Evolutionary conservation across 2,888 invertebrate species (phyloP).

Genomic region (Tenthredo distinguenda): DNA sequence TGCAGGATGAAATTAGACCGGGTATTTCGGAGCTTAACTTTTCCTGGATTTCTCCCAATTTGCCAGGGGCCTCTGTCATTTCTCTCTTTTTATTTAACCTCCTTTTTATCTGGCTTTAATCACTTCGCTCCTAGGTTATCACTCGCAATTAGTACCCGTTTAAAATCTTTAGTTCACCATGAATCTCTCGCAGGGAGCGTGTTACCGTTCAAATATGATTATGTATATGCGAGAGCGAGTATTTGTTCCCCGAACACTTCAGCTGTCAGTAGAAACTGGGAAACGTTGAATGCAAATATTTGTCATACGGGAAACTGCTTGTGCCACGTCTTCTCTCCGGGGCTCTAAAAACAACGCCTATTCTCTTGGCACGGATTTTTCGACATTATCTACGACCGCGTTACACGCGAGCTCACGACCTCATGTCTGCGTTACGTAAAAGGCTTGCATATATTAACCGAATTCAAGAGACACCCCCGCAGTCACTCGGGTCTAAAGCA

Average conservation of each 20-base stretch:
- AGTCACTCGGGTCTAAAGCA: neutral
- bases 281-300: constrained; percentile 45
- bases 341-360: constrained; percentile 4
- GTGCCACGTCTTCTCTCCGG: neutral
- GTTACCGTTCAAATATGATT: neutral
- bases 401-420: neutral
- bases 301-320: constrained; percentile 22
- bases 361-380: constrained; percentile 48
- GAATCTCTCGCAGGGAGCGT: neutral
- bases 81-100: neutral
- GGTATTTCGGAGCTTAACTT: neutral
- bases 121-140: neutral
- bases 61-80: neutral
- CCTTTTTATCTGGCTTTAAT: neutral
- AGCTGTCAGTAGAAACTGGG: neutral
- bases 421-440: neutral
- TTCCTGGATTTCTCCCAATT: constrained; percentile 2
- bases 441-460: constrained; percentile 14
- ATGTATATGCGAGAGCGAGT: neutral
- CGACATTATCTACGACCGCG: constrained; percentile 1
- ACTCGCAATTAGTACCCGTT: neutral
- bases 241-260: neutral
- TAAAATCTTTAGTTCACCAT: neutral
- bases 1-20: neutral
- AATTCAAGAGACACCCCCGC: neutral